phyloP scores from a whole-genome alignment of 2,888 invertebrate genomes.

The Plebejus melissa region DNA sequence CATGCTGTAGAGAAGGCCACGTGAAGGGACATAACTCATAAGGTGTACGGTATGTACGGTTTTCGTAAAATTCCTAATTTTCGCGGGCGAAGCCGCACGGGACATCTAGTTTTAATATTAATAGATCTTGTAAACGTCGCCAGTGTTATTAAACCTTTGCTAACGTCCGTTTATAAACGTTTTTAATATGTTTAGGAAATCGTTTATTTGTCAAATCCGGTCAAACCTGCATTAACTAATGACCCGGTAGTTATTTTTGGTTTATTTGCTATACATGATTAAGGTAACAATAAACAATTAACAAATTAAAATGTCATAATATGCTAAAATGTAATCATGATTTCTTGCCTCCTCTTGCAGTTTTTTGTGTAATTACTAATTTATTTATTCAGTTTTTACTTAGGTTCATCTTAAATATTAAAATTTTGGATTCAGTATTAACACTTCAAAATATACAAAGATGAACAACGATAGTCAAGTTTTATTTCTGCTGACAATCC shows the following conservation, averaged over 20 bases:
- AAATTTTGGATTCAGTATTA: no score
- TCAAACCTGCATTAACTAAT: not conserved
- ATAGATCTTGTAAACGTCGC: not conserved
- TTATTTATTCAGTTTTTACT: not conserved
- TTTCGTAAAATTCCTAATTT: no score
- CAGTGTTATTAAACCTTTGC: slow-evolving; percentile 22
- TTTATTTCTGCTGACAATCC: no score
- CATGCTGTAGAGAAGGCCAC: no score
- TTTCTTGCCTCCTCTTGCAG: not conserved
- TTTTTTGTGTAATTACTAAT: not conserved
- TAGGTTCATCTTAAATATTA: not conserved
- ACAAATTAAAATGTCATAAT: not conserved
- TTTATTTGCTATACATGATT: not conserved
- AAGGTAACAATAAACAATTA: not conserved
- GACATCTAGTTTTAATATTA: no score
- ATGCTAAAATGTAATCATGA: not conserved
- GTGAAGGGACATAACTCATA: no score
- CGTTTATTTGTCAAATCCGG: slow-evolving; percentile 18
- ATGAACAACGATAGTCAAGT: no score
- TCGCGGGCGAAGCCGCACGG: no score
- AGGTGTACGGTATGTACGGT: no score
- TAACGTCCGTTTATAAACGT: slow-evolving; percentile 5
- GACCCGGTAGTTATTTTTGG: slow-evolving; percentile 16
- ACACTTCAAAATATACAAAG: no score
- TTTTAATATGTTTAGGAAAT: slow-evolving; percentile 24